Conservation (phyloP, 2,888 invertebrate genomes). For the Campoletis raptor region DNA sequence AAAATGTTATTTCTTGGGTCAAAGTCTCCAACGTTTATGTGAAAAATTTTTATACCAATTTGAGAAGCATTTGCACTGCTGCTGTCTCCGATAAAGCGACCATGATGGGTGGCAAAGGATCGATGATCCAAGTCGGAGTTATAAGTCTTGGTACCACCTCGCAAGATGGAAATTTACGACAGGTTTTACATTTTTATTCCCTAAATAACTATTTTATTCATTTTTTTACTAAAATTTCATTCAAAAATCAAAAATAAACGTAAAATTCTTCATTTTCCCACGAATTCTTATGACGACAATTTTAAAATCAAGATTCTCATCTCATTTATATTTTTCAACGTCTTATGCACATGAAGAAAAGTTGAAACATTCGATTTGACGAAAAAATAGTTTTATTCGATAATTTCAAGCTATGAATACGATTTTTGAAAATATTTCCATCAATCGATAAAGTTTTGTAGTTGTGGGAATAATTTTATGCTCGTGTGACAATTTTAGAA, state of each 20-base stretch:
- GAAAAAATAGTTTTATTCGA: too few relatives aligned
- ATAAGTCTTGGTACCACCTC: slow-evolving; percentile 95
- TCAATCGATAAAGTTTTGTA: too few relatives aligned
- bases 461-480: too few relatives aligned
- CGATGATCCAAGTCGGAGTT: slow-evolving; percentile 88
- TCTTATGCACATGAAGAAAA: too few relatives aligned
- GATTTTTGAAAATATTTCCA: too few relatives aligned
- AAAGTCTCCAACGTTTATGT: slow-evolving; percentile 90
- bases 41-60: slow-evolving; percentile 89
- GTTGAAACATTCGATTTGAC: too few relatives aligned
- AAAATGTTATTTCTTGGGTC: slow-evolving; percentile 96
- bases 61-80: slow-evolving; percentile 92
- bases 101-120: slow-evolving; percentile 89
- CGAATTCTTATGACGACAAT: too few relatives aligned
- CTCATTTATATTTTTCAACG: too few relatives aligned
- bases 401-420: too few relatives aligned
- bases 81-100: slow-evolving; percentile 92
- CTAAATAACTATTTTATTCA: not conserved
- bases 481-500: too few relatives aligned
- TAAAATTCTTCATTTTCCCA: not conserved
- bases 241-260: not conserved
- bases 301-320: too few relatives aligned
- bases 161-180: slow-evolving; percentile 87
- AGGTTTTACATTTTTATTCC: slow-evolving; percentile 72
- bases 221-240: slow-evolving; percentile 4